These are phyloP conservation scores for Sebastes vulpes DNA, from an alignment of 2,797 vertebrate genomes.

Conservation along the genomic window DNA sequence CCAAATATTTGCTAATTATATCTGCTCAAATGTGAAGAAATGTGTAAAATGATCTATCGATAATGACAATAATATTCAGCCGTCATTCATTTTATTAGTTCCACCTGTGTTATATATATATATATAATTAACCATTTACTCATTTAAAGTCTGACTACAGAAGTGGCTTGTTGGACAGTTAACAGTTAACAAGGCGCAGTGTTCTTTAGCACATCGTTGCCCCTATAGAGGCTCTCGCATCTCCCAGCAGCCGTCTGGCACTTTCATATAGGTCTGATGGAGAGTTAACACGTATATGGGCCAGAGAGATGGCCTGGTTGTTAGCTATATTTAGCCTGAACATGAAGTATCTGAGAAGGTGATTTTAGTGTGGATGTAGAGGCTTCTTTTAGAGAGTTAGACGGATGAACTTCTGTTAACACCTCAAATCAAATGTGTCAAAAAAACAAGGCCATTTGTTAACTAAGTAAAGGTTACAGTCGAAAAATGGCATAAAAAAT, in stretches of 20 bases:
- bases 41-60: too few species aligned
- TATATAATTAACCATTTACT: too few species aligned
- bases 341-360: neutral
- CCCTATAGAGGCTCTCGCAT: conserved; percentile 8
- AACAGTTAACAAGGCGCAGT: neutral
- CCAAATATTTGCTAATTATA: neutral
- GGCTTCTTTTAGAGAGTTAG: neutral
- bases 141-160: neutral
- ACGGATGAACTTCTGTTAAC: neutral
- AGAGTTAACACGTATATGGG: conserved; percentile 53
- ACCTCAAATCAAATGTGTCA: neutral
- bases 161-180: neutral
- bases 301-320: conserved; percentile 68
- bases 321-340: conserved; percentile 56
- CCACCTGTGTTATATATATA: neutral
- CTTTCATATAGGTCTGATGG: conserved; percentile 44
- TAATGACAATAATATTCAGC: neutral
- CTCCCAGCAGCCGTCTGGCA: conserved; percentile 44
- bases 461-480: accelerated
- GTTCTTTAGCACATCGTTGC: conserved; percentile 2
- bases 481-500: accelerated
- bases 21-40: neutral
- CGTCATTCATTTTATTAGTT: neutral
- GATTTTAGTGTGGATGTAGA: neutral
- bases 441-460: neutral